A percentile compares a stretch with the other conserved stretches of the same genome.
Evolutionary conservation across 2,113 vertebrate species (phyloP).

Genomic region (Bujurquina vittata): DNA sequence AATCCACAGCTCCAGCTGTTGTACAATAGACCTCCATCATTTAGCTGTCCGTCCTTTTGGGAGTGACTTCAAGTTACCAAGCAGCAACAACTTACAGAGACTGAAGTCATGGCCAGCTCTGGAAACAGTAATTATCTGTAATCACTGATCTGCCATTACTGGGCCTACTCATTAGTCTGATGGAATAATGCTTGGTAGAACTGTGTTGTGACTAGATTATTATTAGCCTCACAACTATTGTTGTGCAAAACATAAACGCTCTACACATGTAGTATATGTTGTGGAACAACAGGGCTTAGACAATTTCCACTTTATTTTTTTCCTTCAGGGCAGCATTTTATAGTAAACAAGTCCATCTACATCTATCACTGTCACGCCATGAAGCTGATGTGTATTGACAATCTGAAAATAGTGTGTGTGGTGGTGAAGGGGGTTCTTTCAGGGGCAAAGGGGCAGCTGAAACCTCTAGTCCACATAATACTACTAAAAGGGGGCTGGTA

Average conservation of each 20-base stretch:
- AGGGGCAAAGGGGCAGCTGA: not conserved
- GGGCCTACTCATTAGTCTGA: constrained; percentile 54
- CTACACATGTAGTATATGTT: not conserved
- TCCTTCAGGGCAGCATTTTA: not conserved
- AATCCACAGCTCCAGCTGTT: constrained; percentile 72
- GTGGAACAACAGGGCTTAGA: not conserved
- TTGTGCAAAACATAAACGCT: constrained; percentile 9
- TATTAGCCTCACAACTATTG: constrained; percentile 30
- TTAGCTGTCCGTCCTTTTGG: constrained; percentile 47
- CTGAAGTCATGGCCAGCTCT: constrained; percentile 39
- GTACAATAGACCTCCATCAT: constrained; percentile 34
- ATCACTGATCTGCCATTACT: constrained; percentile 57
- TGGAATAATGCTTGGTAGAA: constrained; percentile 43
- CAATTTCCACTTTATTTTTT: not conserved
- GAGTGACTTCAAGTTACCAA: constrained; percentile 53
- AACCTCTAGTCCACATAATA: no score
- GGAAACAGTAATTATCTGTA: constrained; percentile 57
- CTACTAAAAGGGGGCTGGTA: not conserved
- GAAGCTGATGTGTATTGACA: not conserved
- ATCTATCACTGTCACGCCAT: constrained; percentile 18
- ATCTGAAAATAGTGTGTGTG: not conserved
- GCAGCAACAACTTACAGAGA: constrained; percentile 30
- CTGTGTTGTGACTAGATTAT: constrained; percentile 18
- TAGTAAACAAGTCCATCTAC: constrained; percentile 1
- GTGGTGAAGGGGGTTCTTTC: not conserved